Percentiles rank a stretch among this genome's conserved stretches.
phyloP scores from a whole-genome alignment of 1,140 invertebrate species.

The Drosophila pseudoananassae region DNA sequence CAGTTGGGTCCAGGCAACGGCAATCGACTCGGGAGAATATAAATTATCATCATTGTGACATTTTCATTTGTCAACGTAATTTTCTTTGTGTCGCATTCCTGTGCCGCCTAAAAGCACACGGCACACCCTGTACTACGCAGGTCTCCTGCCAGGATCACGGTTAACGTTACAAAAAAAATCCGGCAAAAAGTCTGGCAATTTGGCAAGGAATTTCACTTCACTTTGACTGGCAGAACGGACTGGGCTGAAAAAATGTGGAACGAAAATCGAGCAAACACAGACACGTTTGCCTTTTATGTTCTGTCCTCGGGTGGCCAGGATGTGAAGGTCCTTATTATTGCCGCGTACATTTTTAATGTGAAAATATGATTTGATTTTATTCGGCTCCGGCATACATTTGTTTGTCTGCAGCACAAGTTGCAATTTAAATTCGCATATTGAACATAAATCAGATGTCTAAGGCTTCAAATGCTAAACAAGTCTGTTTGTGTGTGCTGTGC shows the following conservation, averaged over 20 bases:
- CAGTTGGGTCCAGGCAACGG: slow-evolving; percentile 43
- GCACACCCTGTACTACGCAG: slow-evolving; percentile 37
- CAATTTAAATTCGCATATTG: slow-evolving; percentile 73
- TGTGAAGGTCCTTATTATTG: slow-evolving; percentile 52
- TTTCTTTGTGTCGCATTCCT: slow-evolving; percentile 71
- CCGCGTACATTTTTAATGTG: slow-evolving; percentile 56
- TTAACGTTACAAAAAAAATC: slow-evolving; percentile 26
- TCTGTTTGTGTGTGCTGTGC: slow-evolving; percentile 27
- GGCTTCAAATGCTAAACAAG: slow-evolving; percentile 56
- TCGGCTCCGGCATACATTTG: slow-evolving; percentile 37
- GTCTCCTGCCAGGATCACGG: slow-evolving; percentile 39
- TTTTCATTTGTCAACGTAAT: slow-evolving; percentile 81
- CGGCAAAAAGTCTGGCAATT: slow-evolving; percentile 55
- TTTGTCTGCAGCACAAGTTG: slow-evolving; percentile 58
- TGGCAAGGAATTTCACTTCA: slow-evolving; percentile 69
- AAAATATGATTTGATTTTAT: slow-evolving; percentile 79
- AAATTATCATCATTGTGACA: slow-evolving; percentile 82
- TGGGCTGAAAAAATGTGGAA: background rate
- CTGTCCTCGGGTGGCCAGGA: slow-evolving; percentile 27
- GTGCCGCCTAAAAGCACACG: slow-evolving; percentile 68
- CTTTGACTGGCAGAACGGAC: slow-evolving; percentile 23
- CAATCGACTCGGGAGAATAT: slow-evolving; percentile 77
- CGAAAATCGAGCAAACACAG: slow-evolving; percentile 8
- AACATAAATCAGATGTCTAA: slow-evolving; percentile 76
- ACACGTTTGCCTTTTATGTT: slow-evolving; percentile 60